Evolutionary conservation across 2,113 vertebrate genomes (phyloP), one percentile per base, ranked within the genome.

Genomic region (Cyanistes caeruleus): DNA sequence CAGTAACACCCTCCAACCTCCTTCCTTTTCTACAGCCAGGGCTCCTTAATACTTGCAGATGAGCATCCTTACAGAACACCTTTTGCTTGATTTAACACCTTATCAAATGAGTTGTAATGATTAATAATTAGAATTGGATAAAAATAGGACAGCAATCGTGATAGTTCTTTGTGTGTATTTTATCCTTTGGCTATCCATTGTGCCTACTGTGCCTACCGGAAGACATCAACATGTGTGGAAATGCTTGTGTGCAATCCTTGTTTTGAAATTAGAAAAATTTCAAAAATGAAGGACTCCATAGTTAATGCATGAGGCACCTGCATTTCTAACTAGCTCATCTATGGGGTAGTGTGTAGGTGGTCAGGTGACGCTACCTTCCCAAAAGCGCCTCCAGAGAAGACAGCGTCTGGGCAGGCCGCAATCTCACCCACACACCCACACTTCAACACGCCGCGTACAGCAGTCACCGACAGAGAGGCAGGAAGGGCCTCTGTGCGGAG

Each of bases 241-340:
- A 28, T n/a, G 3, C 9, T 56, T 21, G 15, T 7, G 6, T 20
- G 5, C 15, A 46, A 24, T 64, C 37, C 59, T 21, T 69, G 14
- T 44, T 81, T 74, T 60, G 51, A 90, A 87, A 52, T 4, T 13
- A 14, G 3, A 48, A 39, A 39, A 39, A 39, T 12, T 39, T 39
- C 11, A 39, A 39, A 39, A 39, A 39, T 39, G 7, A 46, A 7
- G 11, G 15, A 46, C 18, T 62, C 23, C 5, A 24, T 1, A n/a
- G 25, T 20, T 33, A 3, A 1, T 27, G 18, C 6, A 48, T 3
- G 5, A 53, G 15, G 6, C 4, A 6, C 20, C 78, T 55, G 5
- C 13, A 11, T 30, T 78, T 48, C 23, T 79, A 21, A 59, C 23
- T 52, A 30, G 11, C 6, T 63, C 23, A 33, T 55, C 11, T 51